phyloP scores from a whole-genome alignment of 92 coral and sea anemone genomes.

The Pocillopora grandis region DNA sequence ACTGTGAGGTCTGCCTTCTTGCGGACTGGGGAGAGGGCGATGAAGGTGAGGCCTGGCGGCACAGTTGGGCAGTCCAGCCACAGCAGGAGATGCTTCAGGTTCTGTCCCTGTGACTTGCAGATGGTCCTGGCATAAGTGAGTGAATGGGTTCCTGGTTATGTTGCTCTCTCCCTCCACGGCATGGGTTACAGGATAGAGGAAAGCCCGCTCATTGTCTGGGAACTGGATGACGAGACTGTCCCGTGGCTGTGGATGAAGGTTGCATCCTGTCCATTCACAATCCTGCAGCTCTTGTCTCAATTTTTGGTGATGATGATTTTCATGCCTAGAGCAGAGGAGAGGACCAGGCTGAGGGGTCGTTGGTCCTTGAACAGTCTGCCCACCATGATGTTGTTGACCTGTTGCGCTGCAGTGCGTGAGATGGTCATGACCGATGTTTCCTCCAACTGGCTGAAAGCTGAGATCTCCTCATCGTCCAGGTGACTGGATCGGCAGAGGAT shows the following conservation, averaged over 20 bases:
- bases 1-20: not conserved
- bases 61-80: constrained; percentile 2
- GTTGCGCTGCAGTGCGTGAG: not conserved
- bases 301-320: constrained; percentile 27
- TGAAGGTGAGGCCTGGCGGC: not conserved
- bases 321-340: constrained; percentile 4
- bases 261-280: constrained; percentile 52
- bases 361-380: not conserved
- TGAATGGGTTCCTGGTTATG: not conserved
- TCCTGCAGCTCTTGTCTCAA: constrained; percentile 16
- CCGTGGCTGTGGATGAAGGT: not conserved
- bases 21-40: not conserved
- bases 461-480: not conserved
- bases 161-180: not conserved
- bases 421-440: not conserved
- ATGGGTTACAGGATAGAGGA: constrained; percentile 30
- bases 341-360: not conserved
- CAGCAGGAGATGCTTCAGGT: not conserved
- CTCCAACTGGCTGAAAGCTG: not conserved
- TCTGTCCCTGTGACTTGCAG: not conserved
- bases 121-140: not conserved
- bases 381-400: not conserved
- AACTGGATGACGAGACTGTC: not conserved
- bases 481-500: not conserved
- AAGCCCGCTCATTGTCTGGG: not conserved